Evolutionary conservation across 2,797 vertebrate genomes (phyloP), one percentile per base, ranked within the genome.

Genomic region (Bovichtus diacanthus): DNA sequence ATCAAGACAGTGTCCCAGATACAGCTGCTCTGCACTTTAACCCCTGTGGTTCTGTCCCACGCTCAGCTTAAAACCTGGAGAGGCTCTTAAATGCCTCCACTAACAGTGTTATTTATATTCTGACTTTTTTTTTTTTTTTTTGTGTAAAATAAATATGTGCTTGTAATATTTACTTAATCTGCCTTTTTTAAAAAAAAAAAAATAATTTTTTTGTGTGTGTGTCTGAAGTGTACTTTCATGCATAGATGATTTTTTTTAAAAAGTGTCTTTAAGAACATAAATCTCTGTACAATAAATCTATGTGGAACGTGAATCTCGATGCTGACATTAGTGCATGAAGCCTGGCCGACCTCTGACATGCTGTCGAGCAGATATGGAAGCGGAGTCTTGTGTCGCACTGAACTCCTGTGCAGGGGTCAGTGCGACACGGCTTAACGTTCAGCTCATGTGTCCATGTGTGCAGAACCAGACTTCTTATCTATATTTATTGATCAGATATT

Each of bases 11-110:
- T 15, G 50, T 82, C 44, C 71, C 64, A 76, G 70, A 77, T 78
- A 7, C 34, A 39, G 41, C 29, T 68, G 19, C 8, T 41, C 64
- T 59, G 76, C 70, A 81, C 81, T 80, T 88, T 82, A 80, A 81
- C 74, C 68, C 65, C 10, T 18, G 39, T 51, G 9, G 12, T n/a
- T 60, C 19, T 44, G 6, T 38, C 5, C n/a, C 9, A 36, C 7
- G 21, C 10, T 62, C 44, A 58, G 23, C 60, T 63, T 68, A 18
- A 55, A 63, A 21, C 39, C 50, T n/a, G 29, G 11, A 66, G 46
- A 41, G 4, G 6, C 25, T 38, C 10, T 18, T 13, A 25, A 54
- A 56, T 8, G 44, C 43, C 44, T 70, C 12, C 11, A 5, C 25
- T 47, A 67, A 74, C 54, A 13, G 0, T 70, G 27, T 64, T 82